Base-by-base conservation (phyloP, 2,797 vertebrate species). In the Alexandromys oeconomus region DNA sequence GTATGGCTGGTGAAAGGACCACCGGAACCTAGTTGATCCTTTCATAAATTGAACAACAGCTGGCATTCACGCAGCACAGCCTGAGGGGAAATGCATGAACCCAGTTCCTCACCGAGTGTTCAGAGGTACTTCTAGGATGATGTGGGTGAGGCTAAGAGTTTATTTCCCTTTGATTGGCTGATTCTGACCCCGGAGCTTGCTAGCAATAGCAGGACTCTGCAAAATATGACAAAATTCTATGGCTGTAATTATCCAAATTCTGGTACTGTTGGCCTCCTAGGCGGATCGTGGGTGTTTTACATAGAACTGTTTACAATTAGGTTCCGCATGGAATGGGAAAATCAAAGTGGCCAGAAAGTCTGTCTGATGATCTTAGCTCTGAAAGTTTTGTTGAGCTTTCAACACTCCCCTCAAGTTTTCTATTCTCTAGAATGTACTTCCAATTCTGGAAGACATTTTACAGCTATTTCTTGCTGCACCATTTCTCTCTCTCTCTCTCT, bases 11-110 rank as follows among this genome's bases (percentile, higher is more conserved):
- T 59, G 71, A 78, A 80, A 89, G 76, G 25, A 43, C 48, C 10
- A 0, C 6, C 23, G 67, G 21, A 65, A 57, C n/a, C 9, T 21
- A 74, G 6, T 67, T 11, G 48, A 85, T 84, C 77, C 59, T 92
- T 93, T 92, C 71, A 51, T 87, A 67, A 90, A 57, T 27, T 77
- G 76, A 85, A 84, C 25, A 81, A 57, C n/a, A 81, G 40, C 40
- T 34, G 79, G 78, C 43, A 82, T 81, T 31, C 46, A 51, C 63
- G 34, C 61, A 73, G 11, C 9, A 76, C 2, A 65, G 5, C 0
- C 8, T 19, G 80, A 59, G 51, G 31, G 34, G 80, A 69, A 77
- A 67, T 31, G 43, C 59, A 77, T 1, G 48, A n/a, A 27, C 40
- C 34, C 40, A 17, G 9, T 57, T 19, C 2, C 48, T 51, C 6